Evolutionary conservation across 2,888 invertebrate species (phyloP), one percentile per base, ranked within the genome.

Genomic region (Diarsia dahlii): DNA sequence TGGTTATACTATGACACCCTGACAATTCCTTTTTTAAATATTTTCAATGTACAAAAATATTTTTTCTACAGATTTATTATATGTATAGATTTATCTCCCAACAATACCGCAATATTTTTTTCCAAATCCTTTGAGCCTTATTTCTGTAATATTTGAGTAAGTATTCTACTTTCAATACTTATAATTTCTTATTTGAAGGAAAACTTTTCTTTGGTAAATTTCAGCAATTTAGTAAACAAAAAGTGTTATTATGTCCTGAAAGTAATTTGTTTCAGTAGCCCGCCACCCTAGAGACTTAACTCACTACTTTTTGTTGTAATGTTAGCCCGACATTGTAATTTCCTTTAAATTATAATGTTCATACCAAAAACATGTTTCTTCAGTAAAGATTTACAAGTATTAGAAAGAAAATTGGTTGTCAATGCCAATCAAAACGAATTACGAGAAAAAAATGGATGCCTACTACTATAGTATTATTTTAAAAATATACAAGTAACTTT

Each of bases 261-360:
- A 71, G 73, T 62, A 77, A 83, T 84, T 81, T 69, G 39, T 71
- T 48, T 67, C 50, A 85, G 85, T 74, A 71, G 52, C 60, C 28
- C 9, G 12, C 39, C 48, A 64, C 78, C 48, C 71, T 12, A 9
- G 85, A 71, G 74, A 20, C 34, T 62, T 1, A 15, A 58, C 13
- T 60, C 45, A 64, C 18, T 54, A n/a, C 10, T 13, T 69, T 66
- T 58, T 34, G 58, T 34, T n/a, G 28, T 64, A 46, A 63, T 64
- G 71, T 58, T n/a, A 46, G 60, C n/a, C 18, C 15, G 39, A 52
- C 46, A 23, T 58, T 48, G 23, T 71, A 56, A 82, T 71, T 45
- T 60, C 46, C n/a, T 52, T 4, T 28, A 66, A 80, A 56, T 66
- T 65, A 50, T 72, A 48, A 56, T 69, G 23, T 50, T 39, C 8